phyloP scores from a whole-genome alignment of 1,140 invertebrate genomes.

The Drosophila tani region DNA sequence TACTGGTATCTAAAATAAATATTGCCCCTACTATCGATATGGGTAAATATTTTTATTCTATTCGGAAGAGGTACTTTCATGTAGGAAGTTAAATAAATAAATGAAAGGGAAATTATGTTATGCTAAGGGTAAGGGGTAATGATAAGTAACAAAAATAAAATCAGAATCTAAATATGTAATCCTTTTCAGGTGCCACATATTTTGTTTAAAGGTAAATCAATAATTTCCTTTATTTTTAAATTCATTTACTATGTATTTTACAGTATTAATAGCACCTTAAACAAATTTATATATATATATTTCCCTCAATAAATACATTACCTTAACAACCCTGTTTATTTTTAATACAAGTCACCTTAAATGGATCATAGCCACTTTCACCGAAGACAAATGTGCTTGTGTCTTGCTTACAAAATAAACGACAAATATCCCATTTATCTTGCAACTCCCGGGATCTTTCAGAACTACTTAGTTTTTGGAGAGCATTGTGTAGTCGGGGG shows the following conservation, averaged over 20 bases:
- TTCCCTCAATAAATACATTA: background rate
- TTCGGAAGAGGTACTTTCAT: background rate
- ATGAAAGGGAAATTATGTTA: background rate
- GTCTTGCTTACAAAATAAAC: constrained; percentile 31
- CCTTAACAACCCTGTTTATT: background rate
- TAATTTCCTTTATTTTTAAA: no score
- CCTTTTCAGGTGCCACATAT: background rate
- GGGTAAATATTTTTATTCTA: background rate
- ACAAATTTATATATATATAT: background rate
- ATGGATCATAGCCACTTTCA: constrained; percentile 1
- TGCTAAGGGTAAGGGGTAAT: background rate
- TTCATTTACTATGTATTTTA: no score
- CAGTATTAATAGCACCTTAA: background rate
- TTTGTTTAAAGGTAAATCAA: no score
- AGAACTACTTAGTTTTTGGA: constrained; percentile 4
- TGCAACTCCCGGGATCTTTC: constrained; percentile 6
- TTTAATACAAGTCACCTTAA: constrained; percentile 4
- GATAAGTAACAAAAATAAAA: background rate
- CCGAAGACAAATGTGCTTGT: constrained; percentile 14
- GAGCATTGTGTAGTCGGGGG: constrained; percentile 50
- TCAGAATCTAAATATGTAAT: no score
- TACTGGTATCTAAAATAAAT: constrained; percentile 6
- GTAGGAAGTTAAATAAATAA: constrained; percentile 2
- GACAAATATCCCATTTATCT: constrained; percentile 37
- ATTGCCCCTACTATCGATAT: background rate